phyloP scores from a whole-genome alignment of 2,113 vertebrate species.

The Thalassoma bifasciatum region DNA sequence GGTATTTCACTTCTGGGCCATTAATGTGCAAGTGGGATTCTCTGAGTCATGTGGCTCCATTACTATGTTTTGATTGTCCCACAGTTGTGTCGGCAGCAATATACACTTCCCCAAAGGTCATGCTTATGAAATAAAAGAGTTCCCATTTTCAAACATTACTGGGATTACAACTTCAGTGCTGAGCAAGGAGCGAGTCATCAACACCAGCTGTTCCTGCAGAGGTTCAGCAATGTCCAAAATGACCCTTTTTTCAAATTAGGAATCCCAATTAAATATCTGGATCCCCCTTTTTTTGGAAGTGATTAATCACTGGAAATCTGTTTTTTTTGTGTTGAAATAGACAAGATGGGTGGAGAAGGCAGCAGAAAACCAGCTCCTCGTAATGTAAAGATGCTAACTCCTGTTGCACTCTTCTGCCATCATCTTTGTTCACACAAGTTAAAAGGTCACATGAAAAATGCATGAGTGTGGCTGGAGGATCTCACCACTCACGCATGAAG shows the following conservation, averaged over 20 bases:
- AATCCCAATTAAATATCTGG: constrained; percentile 1
- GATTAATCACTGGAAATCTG: not conserved
- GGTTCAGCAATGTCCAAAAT: not conserved
- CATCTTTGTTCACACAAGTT: constrained; percentile 75
- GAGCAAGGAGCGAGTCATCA: not conserved
- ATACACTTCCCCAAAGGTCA: not conserved
- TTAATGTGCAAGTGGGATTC: not conserved
- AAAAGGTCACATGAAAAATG: constrained; percentile 85
- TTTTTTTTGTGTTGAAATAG: constrained; percentile 26
- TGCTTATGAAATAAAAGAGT: not conserved
- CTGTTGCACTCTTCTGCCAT: constrained; percentile 65
- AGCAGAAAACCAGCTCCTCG: constrained; percentile 29
- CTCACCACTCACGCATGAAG: constrained; percentile 59
- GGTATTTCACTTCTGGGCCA: not conserved
- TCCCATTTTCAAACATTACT: not conserved
- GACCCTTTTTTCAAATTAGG: not conserved
- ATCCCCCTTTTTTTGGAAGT: not conserved
- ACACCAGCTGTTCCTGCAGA: not conserved
- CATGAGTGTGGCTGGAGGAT: constrained; percentile 71
- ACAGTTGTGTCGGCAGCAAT: not conserved
- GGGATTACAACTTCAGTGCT: not conserved
- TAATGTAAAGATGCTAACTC: constrained; percentile 53
- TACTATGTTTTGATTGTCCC: not conserved
- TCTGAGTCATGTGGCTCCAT: not conserved
- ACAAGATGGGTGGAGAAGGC: constrained; percentile 4